Conservation (phyloP, 1,140 invertebrate genomes). For the Akabosia matsudoensis region DNA sequence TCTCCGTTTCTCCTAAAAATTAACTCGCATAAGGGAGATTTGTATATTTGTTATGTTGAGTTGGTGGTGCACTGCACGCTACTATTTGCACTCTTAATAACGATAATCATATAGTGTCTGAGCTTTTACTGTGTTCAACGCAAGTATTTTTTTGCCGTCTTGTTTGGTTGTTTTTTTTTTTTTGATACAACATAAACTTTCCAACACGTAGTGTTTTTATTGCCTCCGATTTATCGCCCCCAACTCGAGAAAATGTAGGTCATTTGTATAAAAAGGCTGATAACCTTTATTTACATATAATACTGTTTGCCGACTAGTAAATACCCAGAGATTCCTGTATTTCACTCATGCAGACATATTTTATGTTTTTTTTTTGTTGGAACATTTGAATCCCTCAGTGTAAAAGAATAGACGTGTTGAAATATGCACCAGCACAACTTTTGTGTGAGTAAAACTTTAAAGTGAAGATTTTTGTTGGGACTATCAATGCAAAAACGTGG, state of each 20-base stretch:
- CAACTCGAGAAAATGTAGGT: conserved; percentile 4
- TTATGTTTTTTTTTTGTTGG: no score
- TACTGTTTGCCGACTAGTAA: not conserved
- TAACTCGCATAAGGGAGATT: not conserved
- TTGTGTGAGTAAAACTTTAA: no score
- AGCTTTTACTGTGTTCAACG: not conserved
- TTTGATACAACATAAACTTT: not conserved
- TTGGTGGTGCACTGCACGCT: no score
- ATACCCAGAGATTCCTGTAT: not conserved
- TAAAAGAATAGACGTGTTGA: no score
- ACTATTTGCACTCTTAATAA: not conserved
- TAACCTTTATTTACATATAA: conserved; percentile 24
- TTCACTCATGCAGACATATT: not conserved
- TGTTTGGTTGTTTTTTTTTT: not conserved
- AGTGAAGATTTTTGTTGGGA: no score
- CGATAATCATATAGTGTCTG: not conserved
- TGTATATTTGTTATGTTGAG: not conserved
- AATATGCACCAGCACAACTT: no score
- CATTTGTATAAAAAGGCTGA: conserved; percentile 18
- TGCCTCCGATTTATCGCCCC: conserved; percentile 14
- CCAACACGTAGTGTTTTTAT: conserved; percentile 10
- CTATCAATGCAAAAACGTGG: no score
- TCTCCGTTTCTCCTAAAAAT: not conserved
- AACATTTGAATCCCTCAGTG: no score
- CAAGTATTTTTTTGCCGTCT: not conserved